Base-by-base conservation (phyloP, 2,888 invertebrate species). In the Diarsia dahlii region DNA sequence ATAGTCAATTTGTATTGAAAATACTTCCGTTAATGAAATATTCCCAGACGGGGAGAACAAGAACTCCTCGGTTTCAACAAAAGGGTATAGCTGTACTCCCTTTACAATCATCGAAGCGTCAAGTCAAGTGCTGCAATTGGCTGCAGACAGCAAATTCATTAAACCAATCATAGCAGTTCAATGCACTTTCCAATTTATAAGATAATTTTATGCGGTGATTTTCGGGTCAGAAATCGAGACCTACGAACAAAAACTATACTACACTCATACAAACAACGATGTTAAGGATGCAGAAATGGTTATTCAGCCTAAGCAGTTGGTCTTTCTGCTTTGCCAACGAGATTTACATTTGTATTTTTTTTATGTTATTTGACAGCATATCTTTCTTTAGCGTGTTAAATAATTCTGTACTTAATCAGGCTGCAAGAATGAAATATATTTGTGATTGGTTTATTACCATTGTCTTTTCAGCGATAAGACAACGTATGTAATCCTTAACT, bases 401-500 rank as follows among this genome's bases (percentile, higher is more conserved):
- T 39, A 54, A 60, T 60, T 65, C 28, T 65, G 48, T 48, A 15
- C 50, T n/a, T 50, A 10, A 54, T 60, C 39, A 18, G 28, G 45
- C 6, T 50, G 8, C 28, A 65, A 50, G 1, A 76, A 60, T 34
- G n/a, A 56, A 56, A 20, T 60, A 48, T 23, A 45, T 74, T 54
- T 80, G n/a, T n/a, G 8, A 48, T 45, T 74, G 56, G 45, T 62
- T 60, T 66, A 67, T 28, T 63, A 18, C 12, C 18, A 67, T 80
- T 82, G 52, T 77, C 56, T 56, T 50, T 56, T 46, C 10, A 45
- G 46, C 46, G 63, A 64, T 83, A 71, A 78, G 60, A 28, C 45
- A 45, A 67, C 58, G 23, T 58, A 67, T 58, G n/a, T 63, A 58
- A 79, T 67, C 48, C 54, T 23, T 54, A 15, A 9, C 12, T 15